Base-by-base conservation (phyloP, 2,797 vertebrate genomes). In the Margarornis squamiger region DNA sequence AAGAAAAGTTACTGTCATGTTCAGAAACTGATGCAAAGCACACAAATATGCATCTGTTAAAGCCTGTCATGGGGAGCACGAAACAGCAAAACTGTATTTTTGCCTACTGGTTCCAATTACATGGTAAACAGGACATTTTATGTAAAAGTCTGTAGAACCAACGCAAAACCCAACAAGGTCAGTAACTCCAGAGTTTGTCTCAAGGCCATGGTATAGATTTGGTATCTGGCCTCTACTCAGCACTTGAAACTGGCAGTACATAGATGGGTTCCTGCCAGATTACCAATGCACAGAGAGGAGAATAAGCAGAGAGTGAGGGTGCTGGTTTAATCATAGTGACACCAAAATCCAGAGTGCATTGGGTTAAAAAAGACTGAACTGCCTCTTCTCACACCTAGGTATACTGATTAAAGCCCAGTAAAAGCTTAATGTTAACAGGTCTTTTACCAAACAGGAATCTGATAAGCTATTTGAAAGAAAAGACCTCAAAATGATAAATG, bases 31-130 rank as follows among this genome's bases (percentile, higher is more conserved):
- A 32, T 17, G 23, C 9, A 58, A 74, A 86, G 43, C 10, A 17
- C 0, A 0, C 45, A 22, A n/a, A 22, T 8, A 39, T 16, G 38
- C n/a, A 24, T 73, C 52, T 66, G 18, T 74, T 54, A 80, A 77
- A 91, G n/a, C 11, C 62, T 52, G 9, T 23, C 6, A 45, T 0
- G 0, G 32, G 23, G 12, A 84, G 4, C 27, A 54, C 9, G 22
- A 38, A 77, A 23, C 36, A 74, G 15, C 16, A 89, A 49, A 67
- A 48, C 19, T 0, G 1, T 38, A 48, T 10, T 7, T 45, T 82
- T 72, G 63, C n/a, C 14, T 36, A 1, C 49, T 90, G 65, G 20
- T 49, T 75, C 34, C 46, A 76, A 8, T 34, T 52, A 52, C 6
- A 14, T 9, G 14, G 43, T 27, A 41, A 90, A 49, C 14, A 65